Base-by-base conservation (phyloP, 2,888 invertebrate species). In the Mesoligia furuncula region DNA sequence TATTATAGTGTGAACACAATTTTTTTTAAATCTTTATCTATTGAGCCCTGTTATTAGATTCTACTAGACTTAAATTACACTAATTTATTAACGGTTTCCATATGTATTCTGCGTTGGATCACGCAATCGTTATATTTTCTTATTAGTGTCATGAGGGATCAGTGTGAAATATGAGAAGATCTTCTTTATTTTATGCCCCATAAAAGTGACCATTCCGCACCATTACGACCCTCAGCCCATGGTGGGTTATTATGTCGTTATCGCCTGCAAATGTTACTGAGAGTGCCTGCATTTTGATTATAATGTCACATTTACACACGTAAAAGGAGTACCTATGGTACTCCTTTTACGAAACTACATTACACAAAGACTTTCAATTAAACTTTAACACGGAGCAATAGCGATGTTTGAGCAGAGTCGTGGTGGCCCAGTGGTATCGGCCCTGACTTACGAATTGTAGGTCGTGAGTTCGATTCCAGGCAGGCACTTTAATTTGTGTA, bases 151-250 rank as follows among this genome's bases (percentile, higher is more conserved):
- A 86, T 84, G 83, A 84, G 86, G 87, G 89, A 83, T 84, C 83
- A 84, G 83, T 79, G 80, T 87, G 84, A 84, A 85, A 81, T 84
- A 88, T 89, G 90, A 88, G 88, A 79, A 82, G 83, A 77, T 91
- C 90, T 88, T 88, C 89, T 91, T 90, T 89, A 92, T 91, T 93
- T 93, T 93, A 93, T 93, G 88, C 74, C 83, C 89, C 91, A 90
- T 93, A 93, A 93, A 93, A 92, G 88, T 92, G 93, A 91, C 91
- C 91, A 92, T 93, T 92, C 87, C 87, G 81, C 80, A 84, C 87
- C 90, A 88, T 92, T 91, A 92, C 89, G 90, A 89, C 87, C 83
- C 85, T 71, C 70, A 81, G 84, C 85, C 85, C 87, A 81, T 84
- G 85, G 84, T 81, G 82, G 78, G 85, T 81, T 85, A 89, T 87